Percentiles rank a stretch among this genome's conserved stretches.
Evolutionary conservation across 2,113 vertebrate genomes (phyloP).

Genomic region (Motacilla tschutschensis): DNA sequence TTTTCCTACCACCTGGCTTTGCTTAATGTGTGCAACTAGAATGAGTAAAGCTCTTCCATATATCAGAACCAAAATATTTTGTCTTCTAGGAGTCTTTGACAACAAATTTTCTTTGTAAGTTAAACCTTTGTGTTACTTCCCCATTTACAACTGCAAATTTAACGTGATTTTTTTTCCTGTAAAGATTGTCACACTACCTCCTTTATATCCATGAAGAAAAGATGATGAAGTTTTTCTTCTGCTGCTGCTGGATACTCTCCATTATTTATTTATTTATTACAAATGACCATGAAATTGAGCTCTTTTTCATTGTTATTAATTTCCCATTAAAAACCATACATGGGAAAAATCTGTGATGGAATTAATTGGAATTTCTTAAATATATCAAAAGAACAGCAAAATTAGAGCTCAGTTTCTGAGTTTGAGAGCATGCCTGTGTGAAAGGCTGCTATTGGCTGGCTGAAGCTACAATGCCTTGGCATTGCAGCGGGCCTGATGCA

Average conservation of each 20-base stretch:
- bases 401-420: background rate
- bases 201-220: background rate
- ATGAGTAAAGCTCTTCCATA: background rate
- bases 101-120: background rate
- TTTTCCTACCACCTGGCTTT: background rate
- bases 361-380: background rate
- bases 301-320: background rate
- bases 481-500: background rate
- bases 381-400: background rate
- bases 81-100: background rate
- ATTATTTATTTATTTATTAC: background rate
- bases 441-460: background rate
- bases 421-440: background rate
- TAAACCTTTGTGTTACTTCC: background rate
- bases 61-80: background rate
- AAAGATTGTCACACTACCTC: background rate
- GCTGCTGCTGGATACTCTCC: background rate
- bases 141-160: background rate
- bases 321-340: accelerated
- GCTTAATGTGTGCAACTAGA: background rate
- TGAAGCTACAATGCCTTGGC: background rate
- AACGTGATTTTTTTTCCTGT: background rate
- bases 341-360: background rate
- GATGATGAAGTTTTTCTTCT: background rate
- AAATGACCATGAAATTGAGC: background rate